Percentiles rank a stretch among this genome's conserved stretches.
These are phyloP conservation scores for Orussus abietinus DNA, from an alignment of 1,140 invertebrate species.

Conservation along the genomic window DNA sequence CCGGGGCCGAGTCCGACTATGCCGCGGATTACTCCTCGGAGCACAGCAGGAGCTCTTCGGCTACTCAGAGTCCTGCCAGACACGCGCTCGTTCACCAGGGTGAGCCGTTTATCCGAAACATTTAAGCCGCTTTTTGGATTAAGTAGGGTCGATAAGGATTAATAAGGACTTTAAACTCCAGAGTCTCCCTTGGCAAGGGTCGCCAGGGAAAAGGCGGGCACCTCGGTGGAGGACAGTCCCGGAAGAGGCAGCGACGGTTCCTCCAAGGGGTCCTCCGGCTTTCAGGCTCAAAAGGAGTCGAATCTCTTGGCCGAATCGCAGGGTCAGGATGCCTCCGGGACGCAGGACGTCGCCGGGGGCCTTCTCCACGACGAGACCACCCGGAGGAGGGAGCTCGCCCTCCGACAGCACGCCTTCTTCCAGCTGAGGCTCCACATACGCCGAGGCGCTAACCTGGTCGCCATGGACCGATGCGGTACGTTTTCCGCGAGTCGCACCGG, in stretches of 20 bases:
- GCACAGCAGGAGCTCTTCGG: conserved; percentile 61
- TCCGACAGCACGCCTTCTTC: conserved; percentile 85
- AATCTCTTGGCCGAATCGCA: neutral
- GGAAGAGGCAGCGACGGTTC: conserved; percentile 30
- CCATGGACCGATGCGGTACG: conserved; percentile 92
- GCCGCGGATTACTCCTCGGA: conserved; percentile 70
- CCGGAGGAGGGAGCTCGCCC: conserved; percentile 63
- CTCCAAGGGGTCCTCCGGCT: conserved; percentile 22
- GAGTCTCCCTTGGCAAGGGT: conserved; percentile 35
- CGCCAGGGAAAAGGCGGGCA: conserved; percentile 24
- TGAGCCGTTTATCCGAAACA: no score
- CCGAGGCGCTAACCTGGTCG: conserved; percentile 82
- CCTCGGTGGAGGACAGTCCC: conserved; percentile 28
- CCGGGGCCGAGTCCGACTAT: conserved; percentile 59
- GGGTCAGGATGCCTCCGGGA: conserved; percentile 35
- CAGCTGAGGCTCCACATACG: conserved; percentile 83
- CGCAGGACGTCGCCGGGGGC: conserved; percentile 33
- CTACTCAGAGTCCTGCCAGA: conserved; percentile 65
- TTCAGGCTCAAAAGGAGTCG: neutral
- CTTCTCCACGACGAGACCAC: conserved; percentile 58
- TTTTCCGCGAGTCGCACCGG: no score
- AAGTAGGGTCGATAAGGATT: no score
- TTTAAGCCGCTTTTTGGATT: no score
- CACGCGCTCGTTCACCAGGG: conserved; percentile 53
- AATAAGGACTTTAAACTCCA: conserved; percentile 15